Evolutionary conservation across 2,888 invertebrate genomes (phyloP), one percentile per base, ranked within the genome.

Genomic region (Margaritifera margaritifera): DNA sequence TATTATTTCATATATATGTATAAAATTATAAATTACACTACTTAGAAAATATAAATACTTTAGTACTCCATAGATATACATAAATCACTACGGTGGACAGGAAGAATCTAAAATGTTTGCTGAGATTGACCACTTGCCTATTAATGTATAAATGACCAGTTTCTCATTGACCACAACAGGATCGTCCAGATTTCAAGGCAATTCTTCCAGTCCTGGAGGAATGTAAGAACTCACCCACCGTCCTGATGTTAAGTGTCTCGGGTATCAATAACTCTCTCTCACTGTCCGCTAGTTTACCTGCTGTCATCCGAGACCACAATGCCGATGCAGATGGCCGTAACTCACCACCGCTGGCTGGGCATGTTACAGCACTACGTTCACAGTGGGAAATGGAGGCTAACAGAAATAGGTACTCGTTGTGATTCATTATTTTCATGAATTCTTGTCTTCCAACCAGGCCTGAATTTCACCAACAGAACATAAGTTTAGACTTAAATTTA

Each of bases 371-470:
- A 19, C 74, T 89, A 59, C 74, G 87, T 27, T 83, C 80, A 25
- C 82, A 86, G 64, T 89, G 88, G 88, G 89, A 89, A 68, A 77
- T 78, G 77, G 88, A 86, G 70, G 87, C 87, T 22, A 80, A 81
- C 15, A 80, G 84, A 65, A 82, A 84, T 68, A 82, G 80, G 84
- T 81, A 68, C 62, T 56, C 8, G 6, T 22, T 56, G n/a, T 57
- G 50, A 22, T 11, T 31, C 3, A 20, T 20, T 56, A 27, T n/a
- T 63, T 55, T 27, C 53, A 11, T 53, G 19, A 53, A 22, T 42
- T 19, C 11, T 11, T 54, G 22, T 63, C 25, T 24, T 53, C 6
- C 31, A 42, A 42, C 11, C n/a, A n/a, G n/a, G n/a, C n/a, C 15
- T 42, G 42, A 15, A 42, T 42, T 42, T 42, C 42, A 42, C 42